A percentile compares a stretch with the other conserved stretches of the same genome.
Evolutionary conservation across 2,888 invertebrate genomes (phyloP).

Genomic region (Dynastes grantii): DNA sequence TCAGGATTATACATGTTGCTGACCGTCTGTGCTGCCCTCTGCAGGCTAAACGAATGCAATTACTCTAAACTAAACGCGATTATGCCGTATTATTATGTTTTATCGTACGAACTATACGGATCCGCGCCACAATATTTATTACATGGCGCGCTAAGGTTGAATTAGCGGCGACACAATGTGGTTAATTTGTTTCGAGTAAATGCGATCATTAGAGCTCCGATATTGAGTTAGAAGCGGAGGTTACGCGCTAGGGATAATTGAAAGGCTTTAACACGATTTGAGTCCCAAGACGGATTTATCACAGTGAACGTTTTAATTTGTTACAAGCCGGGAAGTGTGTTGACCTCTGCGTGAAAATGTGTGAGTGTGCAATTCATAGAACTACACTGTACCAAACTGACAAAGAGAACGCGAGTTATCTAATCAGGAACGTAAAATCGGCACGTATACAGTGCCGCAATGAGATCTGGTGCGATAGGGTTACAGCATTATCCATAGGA

Average conservation of each 20-base stretch:
- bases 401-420: no score
- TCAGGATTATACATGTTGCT: neutral
- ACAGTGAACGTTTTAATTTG: neutral
- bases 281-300: neutral
- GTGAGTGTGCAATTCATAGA: neutral
- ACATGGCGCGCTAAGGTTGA: conserved; percentile 1
- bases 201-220: neutral
- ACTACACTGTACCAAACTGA: no score
- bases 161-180: conserved; percentile 1
- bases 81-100: neutral
- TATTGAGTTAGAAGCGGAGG: neutral
- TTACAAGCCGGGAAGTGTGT: neutral
- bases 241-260: neutral
- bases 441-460: no score
- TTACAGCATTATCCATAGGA: no score
- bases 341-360: neutral
- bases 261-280: neutral
- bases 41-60: neutral
- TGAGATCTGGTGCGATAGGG: no score
- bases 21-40: neutral
- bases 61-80: conserved; percentile 11
- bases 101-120: neutral
- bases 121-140: conserved; percentile 1
- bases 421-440: no score
- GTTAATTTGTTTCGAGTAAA: neutral